Conservation (phyloP, 1,140 invertebrate genomes). For the Drosophila prosaltans region DNA sequence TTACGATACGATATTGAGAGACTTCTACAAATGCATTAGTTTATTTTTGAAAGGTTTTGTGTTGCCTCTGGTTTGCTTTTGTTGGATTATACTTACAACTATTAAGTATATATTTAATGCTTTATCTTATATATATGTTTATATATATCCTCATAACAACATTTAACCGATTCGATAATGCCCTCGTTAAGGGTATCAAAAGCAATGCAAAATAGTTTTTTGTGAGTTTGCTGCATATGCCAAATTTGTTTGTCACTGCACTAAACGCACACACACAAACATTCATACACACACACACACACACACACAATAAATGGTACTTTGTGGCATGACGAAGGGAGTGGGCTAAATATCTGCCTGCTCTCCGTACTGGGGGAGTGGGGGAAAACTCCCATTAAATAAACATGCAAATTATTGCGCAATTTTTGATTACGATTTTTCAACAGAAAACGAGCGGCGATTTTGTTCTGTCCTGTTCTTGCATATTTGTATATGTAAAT, state of each 20-base stretch:
- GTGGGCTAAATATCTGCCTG: constrained; percentile 30
- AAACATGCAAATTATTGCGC: constrained; percentile 81
- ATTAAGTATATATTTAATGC: too few species aligned
- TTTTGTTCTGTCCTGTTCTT: constrained; percentile 28
- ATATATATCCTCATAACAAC: too few species aligned
- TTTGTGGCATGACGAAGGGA: constrained; percentile 34
- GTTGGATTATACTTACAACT: too few species aligned
- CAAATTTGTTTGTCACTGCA: constrained; percentile 72
- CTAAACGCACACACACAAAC: constrained; percentile 26
- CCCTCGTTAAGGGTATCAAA: neutral
- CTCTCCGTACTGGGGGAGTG: constrained; percentile 35
- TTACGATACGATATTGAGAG: too few species aligned
- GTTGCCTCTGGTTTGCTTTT: too few species aligned
- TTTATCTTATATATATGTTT: too few species aligned
- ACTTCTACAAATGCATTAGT: too few species aligned
- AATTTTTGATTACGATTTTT: constrained; percentile 81
- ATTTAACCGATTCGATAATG: too few species aligned
- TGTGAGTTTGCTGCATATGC: constrained; percentile 61
- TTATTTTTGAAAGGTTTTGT: too few species aligned
- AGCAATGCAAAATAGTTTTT: constrained; percentile 42
- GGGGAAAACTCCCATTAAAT: constrained; percentile 54
- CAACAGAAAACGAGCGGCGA: constrained; percentile 37
- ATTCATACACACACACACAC: constrained; percentile 13
- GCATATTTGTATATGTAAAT: constrained; percentile 78
- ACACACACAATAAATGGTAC: constrained; percentile 39